Base-by-base conservation (phyloP, 2,113 vertebrate species). In the Corythornis vintsioides region DNA sequence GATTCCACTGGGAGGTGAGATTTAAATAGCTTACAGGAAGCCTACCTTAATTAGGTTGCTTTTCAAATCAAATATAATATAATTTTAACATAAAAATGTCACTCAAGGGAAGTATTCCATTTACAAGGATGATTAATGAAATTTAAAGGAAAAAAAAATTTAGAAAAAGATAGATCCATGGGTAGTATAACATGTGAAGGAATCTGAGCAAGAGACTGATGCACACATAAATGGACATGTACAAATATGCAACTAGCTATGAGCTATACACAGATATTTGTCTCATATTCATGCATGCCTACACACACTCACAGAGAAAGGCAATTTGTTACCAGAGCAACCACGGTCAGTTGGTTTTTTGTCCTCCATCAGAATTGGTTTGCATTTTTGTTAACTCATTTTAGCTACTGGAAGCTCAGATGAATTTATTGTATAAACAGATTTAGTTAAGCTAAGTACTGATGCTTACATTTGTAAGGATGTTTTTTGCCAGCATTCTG, bases 11-110 rank as follows among this genome's bases (percentile, higher is more conserved):
- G 95, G 96, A 97, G 71, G 75, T 73, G 86, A 96, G 82, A 84
- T 77, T 95, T 97, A 97, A 97, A 97, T 96, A 92, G 84, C 91
- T 96, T 94, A 93, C 82, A 96, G 93, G 84, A 96, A 96, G 83
- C 88, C 92, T 96, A 94, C 96, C 93, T 97, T 97, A 96, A 97
- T 96, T 96, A 94, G 91, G 94, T 96, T 97, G 95, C 95, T 95
- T 97, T 96, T 97, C 93, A 96, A 96, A 97, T 97, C 82, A 97
- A 97, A 96, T 90, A 95, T 70, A 97, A 94, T 92, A 96, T 94
- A 96, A 95, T 93, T 97, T 97, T 96, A 95, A 96, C 91, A 94
- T 86, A 83, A 96, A 97, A 96, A 94, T 60, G 87, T 93, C 95
- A 96, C 94, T 97, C 95, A 96, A 87, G 95, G 95, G 92, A 96